Conservation (phyloP, 2,888 invertebrate species). For the Fragum whitleyi region DNA sequence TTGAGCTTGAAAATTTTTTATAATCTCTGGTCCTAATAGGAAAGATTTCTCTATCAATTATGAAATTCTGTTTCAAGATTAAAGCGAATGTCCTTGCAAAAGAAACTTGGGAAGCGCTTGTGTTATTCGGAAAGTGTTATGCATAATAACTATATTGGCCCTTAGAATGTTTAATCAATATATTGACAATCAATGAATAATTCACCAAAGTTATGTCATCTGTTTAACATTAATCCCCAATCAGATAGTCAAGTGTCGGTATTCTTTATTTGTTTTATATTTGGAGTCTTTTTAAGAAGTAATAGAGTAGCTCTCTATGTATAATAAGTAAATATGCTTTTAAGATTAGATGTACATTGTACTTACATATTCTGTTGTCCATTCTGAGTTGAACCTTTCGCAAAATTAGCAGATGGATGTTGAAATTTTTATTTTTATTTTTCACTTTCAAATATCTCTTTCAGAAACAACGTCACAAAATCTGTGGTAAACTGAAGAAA, state of each 20-base stretch:
- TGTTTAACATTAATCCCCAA: neutral
- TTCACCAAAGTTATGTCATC: conserved; percentile 15
- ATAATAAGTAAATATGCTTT: neutral
- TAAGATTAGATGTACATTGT: neutral
- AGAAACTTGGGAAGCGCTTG: no score
- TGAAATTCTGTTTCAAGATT: no score
- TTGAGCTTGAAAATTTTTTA: no score
- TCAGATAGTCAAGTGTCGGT: conserved; percentile 18
- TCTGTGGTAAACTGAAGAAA: no score
- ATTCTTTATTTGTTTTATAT: conserved; percentile 7
- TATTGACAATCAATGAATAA: conserved; percentile 6
- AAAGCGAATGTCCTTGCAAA: no score
- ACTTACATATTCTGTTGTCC: neutral
- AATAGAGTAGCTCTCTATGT: neutral
- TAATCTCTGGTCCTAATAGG: no score
- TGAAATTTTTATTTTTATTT: no score
- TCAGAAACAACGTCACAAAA: no score
- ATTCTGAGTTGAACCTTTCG: neutral
- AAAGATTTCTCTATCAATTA: no score
- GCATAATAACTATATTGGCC: neutral
- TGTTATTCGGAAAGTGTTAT: no score
- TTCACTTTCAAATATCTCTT: no score
- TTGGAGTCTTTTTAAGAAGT: neutral
- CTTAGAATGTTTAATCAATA: neutral
- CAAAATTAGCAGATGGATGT: no score